Evolutionary conservation across 1,140 invertebrate genomes (phyloP).

Genomic region (Zaprionus davidi): DNA sequence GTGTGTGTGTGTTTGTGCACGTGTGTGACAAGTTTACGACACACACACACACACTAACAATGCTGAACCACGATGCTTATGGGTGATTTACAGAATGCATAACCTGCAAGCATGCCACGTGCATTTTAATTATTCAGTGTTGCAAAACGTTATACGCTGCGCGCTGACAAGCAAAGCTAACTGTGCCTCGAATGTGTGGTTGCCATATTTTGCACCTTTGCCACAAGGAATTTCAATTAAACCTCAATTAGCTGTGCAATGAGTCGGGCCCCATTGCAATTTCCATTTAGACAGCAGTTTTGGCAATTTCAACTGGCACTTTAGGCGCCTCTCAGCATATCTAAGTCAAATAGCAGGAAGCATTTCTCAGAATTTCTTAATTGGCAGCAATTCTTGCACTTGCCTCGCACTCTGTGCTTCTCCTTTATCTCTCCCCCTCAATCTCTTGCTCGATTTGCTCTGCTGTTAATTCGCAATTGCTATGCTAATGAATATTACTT

Average conservation of each 20-base stretch:
- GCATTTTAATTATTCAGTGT: slow-evolving; percentile 51
- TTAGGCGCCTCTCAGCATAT: background rate
- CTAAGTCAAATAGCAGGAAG: background rate
- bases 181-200: slow-evolving; percentile 22
- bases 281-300: slow-evolving; percentile 12
- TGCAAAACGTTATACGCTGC: slow-evolving; percentile 21
- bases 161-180: background rate
- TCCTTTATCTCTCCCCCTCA: too few relatives aligned
- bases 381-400: background rate
- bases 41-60: slow-evolving; percentile 4
- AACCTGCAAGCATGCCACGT: slow-evolving; percentile 24
- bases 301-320: background rate
- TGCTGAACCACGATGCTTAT: slow-evolving; percentile 28
- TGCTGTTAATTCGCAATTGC: slow-evolving; percentile 4
- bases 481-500: slow-evolving; percentile 17
- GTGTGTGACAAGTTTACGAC: slow-evolving; percentile 45
- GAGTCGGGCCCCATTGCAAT: background rate
- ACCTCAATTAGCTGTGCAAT: slow-evolving; percentile 64
- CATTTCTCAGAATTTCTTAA: background rate
- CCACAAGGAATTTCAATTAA: slow-evolving; percentile 44
- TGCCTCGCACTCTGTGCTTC: background rate
- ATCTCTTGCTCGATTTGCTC: background rate
- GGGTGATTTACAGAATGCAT: slow-evolving; percentile 29
- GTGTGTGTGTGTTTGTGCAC: slow-evolving; percentile 15
- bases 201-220: slow-evolving; percentile 33